Conservation (phyloP, 1,140 invertebrate genomes). For the Drosophila subpulchrella region DNA sequence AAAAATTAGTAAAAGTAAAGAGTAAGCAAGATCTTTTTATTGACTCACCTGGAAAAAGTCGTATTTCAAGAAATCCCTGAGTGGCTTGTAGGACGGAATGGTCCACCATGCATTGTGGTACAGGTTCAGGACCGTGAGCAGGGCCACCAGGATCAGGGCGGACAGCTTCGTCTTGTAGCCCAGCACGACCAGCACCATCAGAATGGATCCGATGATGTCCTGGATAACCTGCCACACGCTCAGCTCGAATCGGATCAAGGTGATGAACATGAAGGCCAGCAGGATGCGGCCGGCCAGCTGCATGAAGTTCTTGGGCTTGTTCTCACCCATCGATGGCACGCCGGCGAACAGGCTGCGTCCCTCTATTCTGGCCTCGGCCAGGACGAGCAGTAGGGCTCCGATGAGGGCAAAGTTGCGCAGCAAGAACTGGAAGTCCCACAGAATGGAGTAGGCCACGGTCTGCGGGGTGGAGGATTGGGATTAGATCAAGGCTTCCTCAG, state of each 20-base stretch:
- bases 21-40: not conserved
- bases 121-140: conserved; percentile 96
- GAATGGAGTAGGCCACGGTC: conserved; percentile 98
- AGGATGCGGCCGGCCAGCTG: conserved; percentile 98
- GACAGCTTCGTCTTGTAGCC: conserved; percentile 99
- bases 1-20: not conserved
- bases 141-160: conserved; percentile 95
- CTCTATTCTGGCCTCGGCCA: conserved; percentile 97
- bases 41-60: conserved; percentile 98
- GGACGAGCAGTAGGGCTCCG: conserved; percentile 96
- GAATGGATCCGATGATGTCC: conserved; percentile 95
- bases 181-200: conserved; percentile 98
- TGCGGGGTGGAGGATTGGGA: conserved; percentile 78
- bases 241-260: conserved; percentile 96
- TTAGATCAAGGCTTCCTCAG: not conserved
- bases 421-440: conserved; percentile 99
- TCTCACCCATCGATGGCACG: conserved; percentile 97
- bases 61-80: conserved; percentile 99
- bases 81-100: conserved; percentile 96
- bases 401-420: conserved; percentile 97
- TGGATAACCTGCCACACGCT: conserved; percentile 95
- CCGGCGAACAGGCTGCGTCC: conserved; percentile 98
- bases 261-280: conserved; percentile 99
- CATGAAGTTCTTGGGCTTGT: conserved; percentile 98
- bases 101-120: conserved; percentile 99